Evolutionary conservation across 1,140 invertebrate genomes (phyloP), one percentile per base, ranked within the genome.

Genomic region (Euglossa dilemma): DNA sequence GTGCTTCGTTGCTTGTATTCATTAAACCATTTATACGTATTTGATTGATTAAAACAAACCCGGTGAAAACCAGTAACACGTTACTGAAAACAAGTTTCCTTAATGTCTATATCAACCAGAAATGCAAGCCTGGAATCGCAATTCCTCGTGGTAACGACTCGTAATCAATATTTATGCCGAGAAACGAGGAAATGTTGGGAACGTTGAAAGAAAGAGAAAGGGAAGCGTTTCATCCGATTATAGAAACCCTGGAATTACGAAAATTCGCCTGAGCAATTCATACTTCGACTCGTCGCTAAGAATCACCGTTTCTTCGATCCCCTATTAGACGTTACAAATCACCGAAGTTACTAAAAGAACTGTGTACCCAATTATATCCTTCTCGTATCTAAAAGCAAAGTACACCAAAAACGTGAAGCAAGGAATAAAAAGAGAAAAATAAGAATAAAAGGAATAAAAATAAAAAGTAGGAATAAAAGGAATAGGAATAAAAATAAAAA

Each of bases 151-250:
- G 47, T 71, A 52, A 52, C 47, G 47, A 71, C 45, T 16, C n/a
- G 47, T 28, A 20, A 71, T 71, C 69, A 71, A 71, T 71, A 71
- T 71, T 71, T 71, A 71, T 71, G 45, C 45, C 66, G 23, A 14
- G 66, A 50, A 69, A 50, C 66, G 69, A 52, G 69, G 47, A 71
- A 71, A 52, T 47, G 67, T 45, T 23, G 45, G 16, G 67, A 25
- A 47, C n/a, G 16, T 9, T 9, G n/a, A 70, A 70, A 50, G 67
- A 47, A 70, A 47, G 14, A 70, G 45, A 70, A 47, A 70, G 67
- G n/a, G n/a, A 25, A 45, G 64, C 6, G 0, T 45, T n/a, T 45
- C 43, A 20, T 43, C 36, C 36, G 61, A 36, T 8, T 36, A 36
- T 36, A 36, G 36, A 36, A 36, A 20, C 12, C 16, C 28, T 36